Base-by-base conservation (phyloP, 2,113 vertebrate species). In the Hemicordylus capensis region DNA sequence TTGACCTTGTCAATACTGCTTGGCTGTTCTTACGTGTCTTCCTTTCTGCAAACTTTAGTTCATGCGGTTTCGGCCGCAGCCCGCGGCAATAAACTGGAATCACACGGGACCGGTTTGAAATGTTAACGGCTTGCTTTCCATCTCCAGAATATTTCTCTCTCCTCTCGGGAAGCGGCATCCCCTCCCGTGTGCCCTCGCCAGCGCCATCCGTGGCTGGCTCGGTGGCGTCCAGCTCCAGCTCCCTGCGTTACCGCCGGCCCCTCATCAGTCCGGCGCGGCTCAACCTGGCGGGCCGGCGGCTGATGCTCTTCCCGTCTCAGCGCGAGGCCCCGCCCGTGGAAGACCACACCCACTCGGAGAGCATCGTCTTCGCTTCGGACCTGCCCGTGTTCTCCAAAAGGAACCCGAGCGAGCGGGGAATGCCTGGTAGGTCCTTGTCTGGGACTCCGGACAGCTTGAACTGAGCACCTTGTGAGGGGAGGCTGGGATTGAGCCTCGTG, bases 191-290 rank as follows among this genome's bases (percentile, higher is more conserved):
- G 4, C 97, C 97, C 0, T 99, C 98, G 22, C 98, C 98, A 0
- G 94, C 98, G 0, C 98, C 98, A 0, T 99, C 98, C 0, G 92
- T 99, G 8, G 97, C 98, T 0, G 97, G 97, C 20, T 99, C 98
- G 0, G 95, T 97, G 37, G 95, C 97, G 0, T 99, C 98, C 90
- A 99, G 98, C 87, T 97, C 96, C 0, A 93, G 98, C 9, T 99
- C 98, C 0, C 94, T 97, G 93, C 95, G 96, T 9, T 96, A 96
- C 28, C 97, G 98, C 4, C 97, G 98, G 1, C 99, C 99, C 0
- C 97, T 99, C 90, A 99, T 99, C 96, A 99, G 99, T 92, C 99
- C 99, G 0, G 98, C 99, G 0, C 97, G 98, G 31, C 97, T 99
- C 87, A 98, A 99, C 95, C 96, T 99, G 63, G 90, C 96, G 44